A percentile compares a stretch with the other conserved stretches of the same genome.
Conservation (phyloP, 2,113 vertebrate species). For the Pristiophorus japonicus region DNA sequence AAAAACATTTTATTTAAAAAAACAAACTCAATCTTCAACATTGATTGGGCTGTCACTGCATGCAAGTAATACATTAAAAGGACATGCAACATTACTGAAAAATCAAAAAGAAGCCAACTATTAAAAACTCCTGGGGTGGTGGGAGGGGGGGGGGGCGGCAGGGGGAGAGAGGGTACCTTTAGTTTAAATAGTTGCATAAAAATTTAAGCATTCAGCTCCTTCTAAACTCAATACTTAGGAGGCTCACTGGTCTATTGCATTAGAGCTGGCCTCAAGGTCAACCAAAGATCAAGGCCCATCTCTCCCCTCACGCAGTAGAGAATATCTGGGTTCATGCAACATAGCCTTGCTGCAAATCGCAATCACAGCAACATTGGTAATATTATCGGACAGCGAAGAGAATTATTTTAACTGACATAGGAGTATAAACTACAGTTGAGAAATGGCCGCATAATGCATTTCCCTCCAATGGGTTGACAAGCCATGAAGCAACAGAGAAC, state of each 20-base stretch:
- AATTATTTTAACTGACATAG: too few relatives aligned
- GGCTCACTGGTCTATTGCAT: not conserved
- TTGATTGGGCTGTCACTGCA: not conserved
- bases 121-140: not conserved
- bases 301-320: not conserved
- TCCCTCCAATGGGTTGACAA: too few relatives aligned
- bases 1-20: not conserved
- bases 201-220: not conserved
- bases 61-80: not conserved
- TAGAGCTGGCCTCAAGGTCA: too few relatives aligned
- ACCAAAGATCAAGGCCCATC: not conserved
- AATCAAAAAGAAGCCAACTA: not conserved
- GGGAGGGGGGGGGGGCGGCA: not conserved
- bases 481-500: too few relatives aligned
- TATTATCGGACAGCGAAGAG: not conserved
- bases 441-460: too few relatives aligned
- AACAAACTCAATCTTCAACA: not conserved
- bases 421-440: too few relatives aligned
- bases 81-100: not conserved
- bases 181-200: not conserved
- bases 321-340: not conserved
- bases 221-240: not conserved
- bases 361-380: not conserved
- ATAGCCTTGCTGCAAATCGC: not conserved
- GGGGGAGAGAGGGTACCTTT: not conserved